These are phyloP conservation scores for Pilophorus perplexus DNA, from an alignment of 2,888 invertebrate species.

Conservation along the genomic window DNA sequence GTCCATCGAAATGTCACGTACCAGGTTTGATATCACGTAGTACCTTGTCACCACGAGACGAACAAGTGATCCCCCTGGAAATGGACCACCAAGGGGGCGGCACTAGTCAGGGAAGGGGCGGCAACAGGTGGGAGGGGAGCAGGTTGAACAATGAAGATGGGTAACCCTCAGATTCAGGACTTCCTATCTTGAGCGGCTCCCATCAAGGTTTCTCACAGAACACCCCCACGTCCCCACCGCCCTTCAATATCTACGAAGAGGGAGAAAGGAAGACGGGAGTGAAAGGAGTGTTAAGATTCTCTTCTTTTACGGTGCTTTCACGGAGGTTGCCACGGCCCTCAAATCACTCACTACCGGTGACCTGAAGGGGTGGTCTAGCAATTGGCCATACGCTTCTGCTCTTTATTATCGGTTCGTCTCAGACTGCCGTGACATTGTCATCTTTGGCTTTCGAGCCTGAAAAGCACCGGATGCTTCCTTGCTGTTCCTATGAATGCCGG, in stretches of 20 bases:
- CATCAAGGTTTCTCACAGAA: not conserved
- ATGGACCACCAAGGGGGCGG: constrained; percentile 16
- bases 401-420: no score
- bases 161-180: not conserved
- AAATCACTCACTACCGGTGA: constrained; percentile 8
- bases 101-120: not conserved
- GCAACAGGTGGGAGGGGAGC: not conserved
- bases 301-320: constrained; percentile 6
- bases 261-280: not conserved
- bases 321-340: constrained; percentile 1
- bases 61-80: not conserved
- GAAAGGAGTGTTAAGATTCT: not conserved
- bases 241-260: not conserved
- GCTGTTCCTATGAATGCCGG: no score
- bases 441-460: no score
- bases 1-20: constrained; percentile 8
- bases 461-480: no score
- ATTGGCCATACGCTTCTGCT: no score
- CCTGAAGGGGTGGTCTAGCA: constrained; percentile 7
- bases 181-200: not conserved
- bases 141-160: not conserved
- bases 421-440: no score
- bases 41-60: constrained; percentile 7
- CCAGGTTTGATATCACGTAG: constrained; percentile 16
- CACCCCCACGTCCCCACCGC: not conserved